Percentiles rank a stretch among this genome's conserved stretches.
Evolutionary conservation across 2,797 vertebrate species (phyloP).

Genomic region (Ambastaia sidthimunki): DNA sequence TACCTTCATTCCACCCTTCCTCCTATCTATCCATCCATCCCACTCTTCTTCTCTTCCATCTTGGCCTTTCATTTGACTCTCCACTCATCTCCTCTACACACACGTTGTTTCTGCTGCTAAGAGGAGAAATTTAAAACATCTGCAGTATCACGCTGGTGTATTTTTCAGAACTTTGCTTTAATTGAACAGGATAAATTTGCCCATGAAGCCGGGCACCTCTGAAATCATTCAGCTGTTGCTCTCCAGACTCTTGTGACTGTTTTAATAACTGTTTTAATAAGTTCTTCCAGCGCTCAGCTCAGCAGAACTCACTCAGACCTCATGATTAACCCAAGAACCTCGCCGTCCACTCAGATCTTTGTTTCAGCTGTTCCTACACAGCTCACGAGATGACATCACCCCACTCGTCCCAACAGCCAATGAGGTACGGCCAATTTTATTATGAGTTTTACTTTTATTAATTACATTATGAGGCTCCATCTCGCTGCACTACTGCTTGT

Average conservation of each 20-base stretch:
- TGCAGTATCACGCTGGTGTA: not conserved
- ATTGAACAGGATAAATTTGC: not conserved
- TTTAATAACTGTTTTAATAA: slow-evolving; percentile 35
- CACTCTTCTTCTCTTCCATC: not conserved
- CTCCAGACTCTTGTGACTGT: not conserved
- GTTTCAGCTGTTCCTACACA: slow-evolving; percentile 15
- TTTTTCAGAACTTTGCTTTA: not conserved
- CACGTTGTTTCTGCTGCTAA: not conserved
- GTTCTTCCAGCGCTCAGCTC: slow-evolving; percentile 20
- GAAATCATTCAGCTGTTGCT: slow-evolving; percentile 5
- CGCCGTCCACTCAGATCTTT: slow-evolving; percentile 62
- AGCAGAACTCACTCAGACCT: slow-evolving; percentile 29
- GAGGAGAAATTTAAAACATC: not conserved
- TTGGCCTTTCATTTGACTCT: not conserved
- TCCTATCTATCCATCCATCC: not conserved
- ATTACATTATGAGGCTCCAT: slow-evolving; percentile 55
- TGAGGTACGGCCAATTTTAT: slow-evolving; percentile 64
- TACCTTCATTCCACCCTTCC: too few relatives aligned
- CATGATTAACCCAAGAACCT: slow-evolving; percentile 45
- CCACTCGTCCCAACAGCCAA: slow-evolving; percentile 51
- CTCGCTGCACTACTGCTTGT: slow-evolving; percentile 43
- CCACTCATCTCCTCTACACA: not conserved
- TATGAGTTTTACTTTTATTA: slow-evolving; percentile 65
- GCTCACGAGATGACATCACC: slow-evolving; percentile 66
- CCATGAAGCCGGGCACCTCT: not conserved